Conservation (phyloP, 2,113 vertebrate genomes). For the Hassar affinis region DNA sequence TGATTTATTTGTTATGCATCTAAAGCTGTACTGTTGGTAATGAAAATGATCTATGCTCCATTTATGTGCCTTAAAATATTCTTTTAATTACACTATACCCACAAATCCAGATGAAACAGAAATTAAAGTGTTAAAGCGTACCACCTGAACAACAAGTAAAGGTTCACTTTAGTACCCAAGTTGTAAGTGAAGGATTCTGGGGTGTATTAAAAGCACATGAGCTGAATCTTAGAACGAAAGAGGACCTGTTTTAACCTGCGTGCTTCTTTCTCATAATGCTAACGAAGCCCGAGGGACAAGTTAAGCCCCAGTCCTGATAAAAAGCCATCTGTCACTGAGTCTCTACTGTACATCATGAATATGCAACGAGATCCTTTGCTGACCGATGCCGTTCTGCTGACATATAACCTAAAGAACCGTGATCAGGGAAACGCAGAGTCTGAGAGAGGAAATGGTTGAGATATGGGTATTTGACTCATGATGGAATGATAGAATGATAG, state of each 20-base stretch:
- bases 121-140: neutral
- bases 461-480: neutral
- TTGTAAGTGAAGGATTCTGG: neutral
- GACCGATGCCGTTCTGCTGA: neutral
- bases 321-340: conserved; percentile 62
- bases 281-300: conserved; percentile 50
- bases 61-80: too few relatives aligned
- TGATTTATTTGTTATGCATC: neutral
- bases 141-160: too few relatives aligned
- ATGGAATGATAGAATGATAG: neutral
- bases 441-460: neutral
- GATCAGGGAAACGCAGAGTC: neutral
- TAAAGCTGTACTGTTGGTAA: neutral
- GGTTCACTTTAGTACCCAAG: neutral
- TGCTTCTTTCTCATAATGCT: conserved; percentile 32
- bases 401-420: neutral
- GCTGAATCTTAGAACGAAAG: neutral
- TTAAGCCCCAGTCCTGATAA: conserved; percentile 55
- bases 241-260: neutral
- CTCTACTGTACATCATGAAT: conserved; percentile 60
- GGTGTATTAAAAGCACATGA: too few relatives aligned
- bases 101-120: neutral
- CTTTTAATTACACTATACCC: too few relatives aligned
- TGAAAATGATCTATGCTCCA: neutral
- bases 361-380: conserved; percentile 54